Evolutionary conservation across 2,888 invertebrate species (phyloP).

Genomic region (Netelia fuscicornis): DNA sequence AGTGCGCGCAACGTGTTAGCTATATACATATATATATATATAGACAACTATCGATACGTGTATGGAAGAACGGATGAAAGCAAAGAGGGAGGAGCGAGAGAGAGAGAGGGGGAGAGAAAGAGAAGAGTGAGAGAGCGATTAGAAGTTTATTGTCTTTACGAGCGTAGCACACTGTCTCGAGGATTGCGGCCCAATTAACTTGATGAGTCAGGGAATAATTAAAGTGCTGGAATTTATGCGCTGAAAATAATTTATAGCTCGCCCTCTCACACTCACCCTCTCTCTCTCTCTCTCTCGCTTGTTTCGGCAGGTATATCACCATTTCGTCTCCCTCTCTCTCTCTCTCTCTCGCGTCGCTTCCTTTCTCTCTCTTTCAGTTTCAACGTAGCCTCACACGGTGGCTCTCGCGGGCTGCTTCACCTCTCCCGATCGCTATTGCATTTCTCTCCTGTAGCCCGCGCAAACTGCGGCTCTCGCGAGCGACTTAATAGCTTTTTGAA

Average conservation of each 20-base stretch:
- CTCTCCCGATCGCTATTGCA: conserved; percentile 61
- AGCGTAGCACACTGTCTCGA: conserved; percentile 58
- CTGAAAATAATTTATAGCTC: conserved; percentile 66
- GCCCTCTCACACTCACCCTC: conserved; percentile 29
- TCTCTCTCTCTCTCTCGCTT: background rate
- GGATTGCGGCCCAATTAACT: conserved; percentile 66
- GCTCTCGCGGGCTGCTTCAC: conserved; percentile 23
- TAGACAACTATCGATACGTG: background rate
- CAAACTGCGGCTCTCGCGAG: conserved; percentile 61
- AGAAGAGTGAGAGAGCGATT: conserved; percentile 42
- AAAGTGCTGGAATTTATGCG: conserved; percentile 65
- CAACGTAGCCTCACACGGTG: background rate
- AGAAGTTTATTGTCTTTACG: conserved; percentile 68
- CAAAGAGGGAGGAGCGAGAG: background rate
- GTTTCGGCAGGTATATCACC: conserved; percentile 56
- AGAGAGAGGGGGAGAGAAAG: conserved; percentile 1
- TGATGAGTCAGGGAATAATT: conserved; percentile 68
- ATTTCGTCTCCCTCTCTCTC: background rate
- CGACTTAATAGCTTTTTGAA: conserved; percentile 71
- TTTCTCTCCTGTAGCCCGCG: conserved; percentile 60
- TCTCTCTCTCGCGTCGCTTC: conserved; percentile 18
- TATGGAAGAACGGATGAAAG: conserved; percentile 8
- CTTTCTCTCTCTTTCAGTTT: conserved; percentile 11
- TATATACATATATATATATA: conserved; percentile 6
- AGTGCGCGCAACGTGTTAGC: background rate